These are phyloP conservation scores for Mungos mungo DNA, from an alignment of 2,113 vertebrate species.

Conservation along the genomic window DNA sequence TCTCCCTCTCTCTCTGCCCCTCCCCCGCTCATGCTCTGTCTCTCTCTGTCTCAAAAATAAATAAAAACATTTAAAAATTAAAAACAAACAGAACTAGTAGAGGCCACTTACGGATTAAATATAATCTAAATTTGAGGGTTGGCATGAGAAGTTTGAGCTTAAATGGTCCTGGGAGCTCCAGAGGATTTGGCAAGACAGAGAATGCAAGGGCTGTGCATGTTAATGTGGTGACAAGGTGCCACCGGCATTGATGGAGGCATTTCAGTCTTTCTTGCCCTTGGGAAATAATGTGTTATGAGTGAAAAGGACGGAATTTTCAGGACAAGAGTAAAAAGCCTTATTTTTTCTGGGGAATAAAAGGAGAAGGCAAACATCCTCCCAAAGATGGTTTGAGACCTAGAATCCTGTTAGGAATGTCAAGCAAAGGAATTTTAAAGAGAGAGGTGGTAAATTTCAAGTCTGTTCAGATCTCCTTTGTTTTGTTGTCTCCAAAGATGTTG, in stretches of 20 bases:
- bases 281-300: neutral
- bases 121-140: neutral
- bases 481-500: neutral
- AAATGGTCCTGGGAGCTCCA: neutral
- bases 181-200: neutral
- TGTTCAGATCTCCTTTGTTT: neutral
- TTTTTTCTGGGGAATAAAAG: neutral
- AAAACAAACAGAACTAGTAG: neutral
- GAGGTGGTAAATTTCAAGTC: neutral
- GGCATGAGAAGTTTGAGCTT: neutral
- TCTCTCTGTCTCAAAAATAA: no score
- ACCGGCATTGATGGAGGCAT: neutral
- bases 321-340: neutral
- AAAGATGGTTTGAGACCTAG: neutral
- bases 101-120: neutral
- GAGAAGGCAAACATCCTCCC: conserved; percentile 20
- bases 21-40: no score
- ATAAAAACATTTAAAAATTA: neutral
- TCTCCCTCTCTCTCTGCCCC: no score
- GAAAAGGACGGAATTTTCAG: conserved; percentile 15
- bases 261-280: neutral
- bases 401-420: neutral
- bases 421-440: neutral
- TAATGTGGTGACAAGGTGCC: neutral
- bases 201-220: neutral